Evolutionary conservation across 2,113 vertebrate species (phyloP), one percentile per base, ranked within the genome.

Genomic region (Poeciliopsis prolifica): DNA sequence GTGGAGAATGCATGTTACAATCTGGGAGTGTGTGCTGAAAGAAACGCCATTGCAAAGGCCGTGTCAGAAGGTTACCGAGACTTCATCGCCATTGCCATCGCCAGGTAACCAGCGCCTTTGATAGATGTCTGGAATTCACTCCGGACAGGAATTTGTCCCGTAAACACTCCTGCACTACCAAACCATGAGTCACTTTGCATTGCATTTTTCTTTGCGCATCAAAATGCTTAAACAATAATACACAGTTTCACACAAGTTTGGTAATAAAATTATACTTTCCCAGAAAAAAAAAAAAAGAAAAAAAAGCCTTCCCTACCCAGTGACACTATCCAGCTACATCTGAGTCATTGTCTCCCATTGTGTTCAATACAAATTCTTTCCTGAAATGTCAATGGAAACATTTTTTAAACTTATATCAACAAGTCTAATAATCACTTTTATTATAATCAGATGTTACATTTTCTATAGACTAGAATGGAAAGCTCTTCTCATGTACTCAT

Each of bases 21-120:
- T 2, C 84, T 99, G 80, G 95, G 96, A 0, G 0, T 94, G 61
- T 99, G 98, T 0, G 98, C 97, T 0, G 97, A 99, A 75, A 94
- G 96, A 5, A 90, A 90, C 0, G 96, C 95, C 3, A 96, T 99
- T 65, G 91, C 94, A 1, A 98, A 97, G 78, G 97, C 97, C 4
- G 91, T 98, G 58, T 98, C 97, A 0, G 95, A 97, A 72, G 97
- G 98, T 0, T 84, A 93, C 92, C 94, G 67, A 15, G 82, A 87
- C 1, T 99, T 99, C 93, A 95, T 70, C 75, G 96, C 97, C 40
- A 98, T 99, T 17, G 97, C 96, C 58, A 92, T 98, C 0, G 29
- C 96, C 79, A 97, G 96, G 97, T 98, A 84, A 70, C 1, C 2
- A 61, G 2, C 4, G 0, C 2, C 0, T 66, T 0, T 42, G 9